These are phyloP conservation scores for Orbicella faveolata DNA, from an alignment of 64 coral and sea anemone species.

Conservation along the genomic window DNA sequence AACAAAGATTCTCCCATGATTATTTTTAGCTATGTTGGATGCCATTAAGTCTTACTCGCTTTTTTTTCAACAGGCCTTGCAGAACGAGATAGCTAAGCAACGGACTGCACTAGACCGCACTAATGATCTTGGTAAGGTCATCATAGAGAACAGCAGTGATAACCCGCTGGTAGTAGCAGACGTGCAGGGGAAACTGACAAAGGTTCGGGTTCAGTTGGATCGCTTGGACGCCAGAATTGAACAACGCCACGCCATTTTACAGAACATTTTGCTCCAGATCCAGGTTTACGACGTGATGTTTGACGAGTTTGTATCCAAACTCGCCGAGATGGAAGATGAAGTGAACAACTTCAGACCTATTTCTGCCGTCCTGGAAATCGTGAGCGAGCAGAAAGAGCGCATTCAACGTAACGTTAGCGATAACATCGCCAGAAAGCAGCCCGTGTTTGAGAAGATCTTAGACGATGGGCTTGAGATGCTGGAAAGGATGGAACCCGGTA, in stretches of 20 bases:
- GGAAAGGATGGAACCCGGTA: slow-evolving; percentile 76
- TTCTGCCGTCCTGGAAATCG: slow-evolving; percentile 80
- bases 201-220: slow-evolving; percentile 81
- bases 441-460: slow-evolving; percentile 87
- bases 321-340: slow-evolving; percentile 66
- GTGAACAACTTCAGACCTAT: slow-evolving; percentile 73
- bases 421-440: slow-evolving; percentile 70
- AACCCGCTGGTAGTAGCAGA: slow-evolving; percentile 85
- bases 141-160: slow-evolving; percentile 64
- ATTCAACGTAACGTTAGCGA: slow-evolving; percentile 56
- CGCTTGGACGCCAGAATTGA: slow-evolving; percentile 71
- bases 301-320: slow-evolving; percentile 48
- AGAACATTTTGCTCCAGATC: slow-evolving; percentile 72
- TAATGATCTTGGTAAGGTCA: slow-evolving; percentile 73
- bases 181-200: slow-evolving; percentile 86
- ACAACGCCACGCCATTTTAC: slow-evolving; percentile 68
- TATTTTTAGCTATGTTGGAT: not conserved
- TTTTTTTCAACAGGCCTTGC: slow-evolving; percentile 57
- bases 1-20: not conserved
- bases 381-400: slow-evolving; percentile 76
- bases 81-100: slow-evolving; percentile 74
- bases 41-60: not conserved
- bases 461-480: slow-evolving; percentile 84
- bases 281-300: slow-evolving; percentile 70
- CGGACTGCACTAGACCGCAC: slow-evolving; percentile 63